A percentile compares a stretch with the other conserved stretches of the same genome.
phyloP scores from a whole-genome alignment of 2,113 vertebrate species.

The Saguinus midas region DNA sequence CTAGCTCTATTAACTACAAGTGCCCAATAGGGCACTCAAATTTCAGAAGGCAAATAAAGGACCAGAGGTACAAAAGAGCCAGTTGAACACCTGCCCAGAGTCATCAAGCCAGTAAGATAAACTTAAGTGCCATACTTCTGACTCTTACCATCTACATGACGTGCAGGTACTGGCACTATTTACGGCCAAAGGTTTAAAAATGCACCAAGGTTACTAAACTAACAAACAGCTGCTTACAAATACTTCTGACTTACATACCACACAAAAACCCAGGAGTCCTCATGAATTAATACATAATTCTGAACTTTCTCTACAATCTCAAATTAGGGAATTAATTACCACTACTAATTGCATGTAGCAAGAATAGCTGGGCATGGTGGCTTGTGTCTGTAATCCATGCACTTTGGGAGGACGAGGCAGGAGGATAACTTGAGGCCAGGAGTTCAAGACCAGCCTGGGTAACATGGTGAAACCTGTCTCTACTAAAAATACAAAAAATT shows the following conservation, averaged over 20 bases:
- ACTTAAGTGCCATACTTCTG: not conserved
- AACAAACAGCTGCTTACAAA: not conserved
- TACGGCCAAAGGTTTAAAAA: slow-evolving; percentile 50
- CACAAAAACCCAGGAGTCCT: not conserved
- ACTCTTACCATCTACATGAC: not conserved
- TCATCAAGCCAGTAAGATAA: not conserved
- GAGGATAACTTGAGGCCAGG: no score
- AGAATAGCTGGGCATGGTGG: no score
- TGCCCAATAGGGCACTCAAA: not conserved
- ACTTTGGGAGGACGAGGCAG: no score
- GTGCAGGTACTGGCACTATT: not conserved
- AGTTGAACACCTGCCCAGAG: not conserved
- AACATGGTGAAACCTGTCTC: no score
- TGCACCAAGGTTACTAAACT: not conserved
- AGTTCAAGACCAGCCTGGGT: no score
- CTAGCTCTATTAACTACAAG: slow-evolving; percentile 3
- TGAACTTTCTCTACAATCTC: not conserved
- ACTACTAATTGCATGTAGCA: not conserved
- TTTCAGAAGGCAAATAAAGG: not conserved
- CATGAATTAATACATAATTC: not conserved
- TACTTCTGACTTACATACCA: not conserved
- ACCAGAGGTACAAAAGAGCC: not conserved
- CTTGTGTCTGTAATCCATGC: no score
- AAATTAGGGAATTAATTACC: not conserved
- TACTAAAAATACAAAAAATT: no score